Percentiles rank a stretch among this genome's conserved stretches.
phyloP scores from a whole-genome alignment of 92 coral and sea anemone genomes.

The Parazoanthus atlanticus region DNA sequence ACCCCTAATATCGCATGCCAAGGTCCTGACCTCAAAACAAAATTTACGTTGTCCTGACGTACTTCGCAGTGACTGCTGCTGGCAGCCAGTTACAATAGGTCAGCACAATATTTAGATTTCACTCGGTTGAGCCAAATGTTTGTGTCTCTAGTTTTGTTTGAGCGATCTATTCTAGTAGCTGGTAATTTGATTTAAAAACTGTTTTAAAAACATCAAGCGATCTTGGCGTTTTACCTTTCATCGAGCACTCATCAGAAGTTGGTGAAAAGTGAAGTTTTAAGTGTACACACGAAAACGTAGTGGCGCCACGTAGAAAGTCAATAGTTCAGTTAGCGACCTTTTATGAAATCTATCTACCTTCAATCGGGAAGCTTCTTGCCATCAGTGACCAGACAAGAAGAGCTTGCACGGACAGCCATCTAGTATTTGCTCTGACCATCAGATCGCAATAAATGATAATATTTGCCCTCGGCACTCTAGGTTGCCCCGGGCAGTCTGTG shows the following conservation, averaged over 20 bases:
- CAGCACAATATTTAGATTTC: slow-evolving; percentile 1
- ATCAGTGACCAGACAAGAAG: not conserved
- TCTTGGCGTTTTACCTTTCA: not conserved
- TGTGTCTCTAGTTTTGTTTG: not conserved
- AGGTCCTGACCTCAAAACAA: slow-evolving; percentile 30
- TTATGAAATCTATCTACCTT: not conserved
- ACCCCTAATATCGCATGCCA: not conserved
- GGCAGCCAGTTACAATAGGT: not conserved
- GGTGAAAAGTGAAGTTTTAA: not conserved
- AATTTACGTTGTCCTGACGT: not conserved
- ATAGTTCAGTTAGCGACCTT: not conserved
- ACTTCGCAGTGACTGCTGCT: not conserved
- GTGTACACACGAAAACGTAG: not conserved
- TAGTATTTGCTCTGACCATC: not conserved
- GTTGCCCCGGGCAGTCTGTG: no score
- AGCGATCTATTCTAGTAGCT: not conserved
- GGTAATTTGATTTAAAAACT: not conserved
- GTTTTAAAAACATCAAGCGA: not conserved
- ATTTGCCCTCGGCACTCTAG: no score
- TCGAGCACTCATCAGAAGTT: not conserved
- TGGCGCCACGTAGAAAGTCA: not conserved
- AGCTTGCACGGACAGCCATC: not conserved
- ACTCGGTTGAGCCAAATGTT: not conserved
- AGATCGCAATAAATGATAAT: no score
- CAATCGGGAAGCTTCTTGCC: not conserved